phyloP scores from a whole-genome alignment of 1,140 invertebrate species.

The Lucilia cuprina region DNA sequence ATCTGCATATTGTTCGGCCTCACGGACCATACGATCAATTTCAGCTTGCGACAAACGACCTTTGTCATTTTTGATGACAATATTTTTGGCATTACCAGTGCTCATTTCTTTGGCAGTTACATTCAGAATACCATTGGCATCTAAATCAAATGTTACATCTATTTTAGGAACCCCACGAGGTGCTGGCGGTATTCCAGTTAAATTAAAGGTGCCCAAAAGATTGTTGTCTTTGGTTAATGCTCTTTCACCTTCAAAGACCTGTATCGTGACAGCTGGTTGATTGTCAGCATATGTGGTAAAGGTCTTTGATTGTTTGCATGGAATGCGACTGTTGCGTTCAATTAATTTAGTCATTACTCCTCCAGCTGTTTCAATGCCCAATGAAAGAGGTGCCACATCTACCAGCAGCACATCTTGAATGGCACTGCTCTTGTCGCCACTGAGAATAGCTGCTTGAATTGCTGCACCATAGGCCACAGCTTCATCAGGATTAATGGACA shows the following conservation, averaged over 20 bases:
- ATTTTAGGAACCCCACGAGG: conserved; percentile 83
- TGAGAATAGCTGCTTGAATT: conserved; percentile 78
- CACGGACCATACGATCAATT: conserved; percentile 69
- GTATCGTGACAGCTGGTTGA: conserved; percentile 74
- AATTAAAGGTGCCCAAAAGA: conserved; percentile 77
- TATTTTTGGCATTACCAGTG: conserved; percentile 72
- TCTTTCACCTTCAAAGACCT: conserved; percentile 74
- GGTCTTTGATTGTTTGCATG: conserved; percentile 71
- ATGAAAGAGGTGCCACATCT: conserved; percentile 67
- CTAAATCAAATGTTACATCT: conserved; percentile 71
- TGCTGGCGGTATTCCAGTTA: conserved; percentile 82
- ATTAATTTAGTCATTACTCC: conserved; percentile 73
- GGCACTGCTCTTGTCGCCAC: conserved; percentile 67
- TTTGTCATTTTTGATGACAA: conserved; percentile 87
- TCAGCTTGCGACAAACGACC: conserved; percentile 81
- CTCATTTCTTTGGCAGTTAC: conserved; percentile 70
- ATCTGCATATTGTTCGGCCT: conserved; percentile 59
- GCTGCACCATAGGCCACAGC: conserved; percentile 75
- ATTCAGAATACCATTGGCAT: conserved; percentile 71
- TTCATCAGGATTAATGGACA: conserved; percentile 82
- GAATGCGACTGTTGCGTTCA: conserved; percentile 70
- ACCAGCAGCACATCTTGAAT: conserved; percentile 67
- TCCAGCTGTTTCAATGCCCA: conserved; percentile 70
- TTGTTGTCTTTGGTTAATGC: conserved; percentile 80
- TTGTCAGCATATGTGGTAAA: conserved; percentile 76